Evolutionary conservation across 2,113 vertebrate species (phyloP).

Genomic region (Megaceryle maxima): DNA sequence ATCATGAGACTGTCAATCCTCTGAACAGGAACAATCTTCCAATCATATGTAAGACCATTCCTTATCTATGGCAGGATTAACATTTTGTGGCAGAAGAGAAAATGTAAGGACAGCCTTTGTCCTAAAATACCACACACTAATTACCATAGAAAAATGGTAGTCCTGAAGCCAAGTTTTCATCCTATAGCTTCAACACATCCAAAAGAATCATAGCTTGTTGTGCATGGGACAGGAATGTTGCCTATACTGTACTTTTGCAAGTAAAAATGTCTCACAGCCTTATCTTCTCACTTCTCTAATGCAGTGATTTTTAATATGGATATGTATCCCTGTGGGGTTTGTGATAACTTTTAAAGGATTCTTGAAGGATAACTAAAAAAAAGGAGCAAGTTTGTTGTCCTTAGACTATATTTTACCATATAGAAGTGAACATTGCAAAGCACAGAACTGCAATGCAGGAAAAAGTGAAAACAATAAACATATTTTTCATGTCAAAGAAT

Average conservation of each 20-base stretch:
- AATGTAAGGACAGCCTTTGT: neutral
- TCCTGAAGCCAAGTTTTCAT: neutral
- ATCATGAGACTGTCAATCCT: neutral
- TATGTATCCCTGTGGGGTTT: neutral
- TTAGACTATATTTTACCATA: neutral
- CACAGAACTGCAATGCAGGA: neutral
- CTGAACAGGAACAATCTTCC: neutral
- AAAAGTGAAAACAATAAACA: neutral
- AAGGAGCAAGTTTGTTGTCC: neutral
- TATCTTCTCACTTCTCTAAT: neutral
- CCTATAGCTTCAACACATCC: neutral
- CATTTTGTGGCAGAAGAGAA: neutral
- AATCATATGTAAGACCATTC: neutral
- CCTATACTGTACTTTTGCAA: neutral
- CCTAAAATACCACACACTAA: neutral
- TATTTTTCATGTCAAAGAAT: neutral
- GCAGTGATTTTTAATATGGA: neutral
- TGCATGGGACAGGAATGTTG: neutral
- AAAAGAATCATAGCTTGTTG: neutral
- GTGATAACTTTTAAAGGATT: neutral
- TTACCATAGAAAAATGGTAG: neutral
- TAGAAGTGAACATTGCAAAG: neutral
- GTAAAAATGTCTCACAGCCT: neutral
- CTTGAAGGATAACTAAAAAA: neutral
- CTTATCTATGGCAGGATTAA: neutral